Evolutionary conservation across 2,888 invertebrate species (phyloP), one percentile per base, ranked within the genome.

Genomic region (Rhodophaea formosa): DNA sequence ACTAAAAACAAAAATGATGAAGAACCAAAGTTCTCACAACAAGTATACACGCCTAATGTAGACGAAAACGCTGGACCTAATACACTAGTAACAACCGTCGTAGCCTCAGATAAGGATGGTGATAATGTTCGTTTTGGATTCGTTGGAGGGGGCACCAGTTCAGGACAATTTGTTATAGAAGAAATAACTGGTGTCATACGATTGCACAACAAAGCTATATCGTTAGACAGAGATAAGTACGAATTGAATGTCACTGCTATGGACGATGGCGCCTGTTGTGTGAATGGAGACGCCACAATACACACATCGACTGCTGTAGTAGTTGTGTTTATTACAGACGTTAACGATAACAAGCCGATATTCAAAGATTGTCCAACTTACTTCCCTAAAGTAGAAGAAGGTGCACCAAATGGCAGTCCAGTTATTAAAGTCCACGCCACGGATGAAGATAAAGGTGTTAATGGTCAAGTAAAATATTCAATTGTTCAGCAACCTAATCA

Each of bases 1-100:
- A 98, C 98, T n/a, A 98, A 98, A 77, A 99, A 99, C 78, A 98
- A 98, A 86, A 99, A 99, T 85, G 99, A 99, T 79, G 98, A 99
- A 85, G 97, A 97, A 77, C 99, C 99, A 0, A 98, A 97, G 82
- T 98, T 98, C 82, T 97, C 97, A 0, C 98, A 98, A 75, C 97
- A 98, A 91, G 98, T 98, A 3, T 98, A 98, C 84, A 98, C 98
- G 1, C 98, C 98, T 0, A 98, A 98, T 84, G 98, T 98, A 0
- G 98, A 98, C 79, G 98, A 98, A 84, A 98, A 98, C 82, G 98
- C 98, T 8, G 98, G 98, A 0, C 97, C 98, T 0, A 98, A 97
- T 75, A 98, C 98, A 6, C 91, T 98, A 49, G 98, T 99, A 0
- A 98, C 98, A 7, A 98, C 98, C 0, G 97, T 99, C 0, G 98